Percentiles rank a stretch among this genome's conserved stretches.
Evolutionary conservation across 1,140 invertebrate species (phyloP).

Genomic region (Aricia agestis): DNA sequence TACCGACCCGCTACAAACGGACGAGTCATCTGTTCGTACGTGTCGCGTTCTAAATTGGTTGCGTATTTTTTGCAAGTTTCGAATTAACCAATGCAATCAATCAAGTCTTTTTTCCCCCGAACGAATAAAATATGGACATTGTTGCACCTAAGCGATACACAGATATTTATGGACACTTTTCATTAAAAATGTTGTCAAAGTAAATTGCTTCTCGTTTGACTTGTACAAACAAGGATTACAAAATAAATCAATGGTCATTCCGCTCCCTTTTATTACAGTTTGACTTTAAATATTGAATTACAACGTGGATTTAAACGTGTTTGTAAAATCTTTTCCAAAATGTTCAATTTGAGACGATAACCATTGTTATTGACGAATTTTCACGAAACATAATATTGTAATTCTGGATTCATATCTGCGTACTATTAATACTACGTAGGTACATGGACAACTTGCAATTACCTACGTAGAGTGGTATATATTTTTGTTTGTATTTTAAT

Average conservation of each 20-base stretch:
- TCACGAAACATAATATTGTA: too few relatives aligned
- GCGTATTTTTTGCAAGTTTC: slow-evolving; percentile 47
- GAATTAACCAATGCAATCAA: slow-evolving; percentile 50
- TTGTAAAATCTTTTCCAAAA: too few relatives aligned
- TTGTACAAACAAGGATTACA: slow-evolving; percentile 15
- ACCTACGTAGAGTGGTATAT: too few relatives aligned
- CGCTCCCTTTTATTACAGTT: background rate
- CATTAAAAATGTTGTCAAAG: slow-evolving; percentile 15
- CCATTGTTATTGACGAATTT: too few relatives aligned
- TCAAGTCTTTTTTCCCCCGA: slow-evolving; percentile 33
- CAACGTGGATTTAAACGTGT: background rate
- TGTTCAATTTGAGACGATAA: too few relatives aligned
- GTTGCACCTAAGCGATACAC: slow-evolving; percentile 9
- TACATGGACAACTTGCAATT: too few relatives aligned
- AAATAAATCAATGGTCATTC: background rate
- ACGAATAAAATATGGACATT: slow-evolving; percentile 21
- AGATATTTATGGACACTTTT: slow-evolving; percentile 15
- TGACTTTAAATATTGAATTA: background rate
- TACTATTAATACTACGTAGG: too few relatives aligned
- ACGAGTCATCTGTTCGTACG: slow-evolving; percentile 52
- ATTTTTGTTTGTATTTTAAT: too few relatives aligned
- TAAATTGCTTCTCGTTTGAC: slow-evolving; percentile 12
- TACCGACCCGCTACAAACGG: slow-evolving; percentile 57
- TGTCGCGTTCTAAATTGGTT: slow-evolving; percentile 60
- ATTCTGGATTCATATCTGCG: too few relatives aligned